Base-by-base conservation (phyloP, 2,113 vertebrate species). In the Colinus virginianus region DNA sequence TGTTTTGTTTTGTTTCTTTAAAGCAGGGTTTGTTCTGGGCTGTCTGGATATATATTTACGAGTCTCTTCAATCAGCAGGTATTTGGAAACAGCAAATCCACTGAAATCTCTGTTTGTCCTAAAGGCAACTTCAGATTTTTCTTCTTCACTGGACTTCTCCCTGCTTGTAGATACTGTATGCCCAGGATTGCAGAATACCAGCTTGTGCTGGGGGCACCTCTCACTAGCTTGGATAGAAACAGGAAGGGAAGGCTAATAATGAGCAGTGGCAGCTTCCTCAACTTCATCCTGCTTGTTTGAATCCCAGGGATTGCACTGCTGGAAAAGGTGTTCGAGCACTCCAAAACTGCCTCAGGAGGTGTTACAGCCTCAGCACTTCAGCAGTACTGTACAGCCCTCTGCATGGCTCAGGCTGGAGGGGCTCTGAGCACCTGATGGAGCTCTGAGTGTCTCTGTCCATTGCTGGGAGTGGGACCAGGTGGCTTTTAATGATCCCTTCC, bases 61-160 rank as follows among this genome's bases (percentile, higher is more conserved):
- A 69, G 71, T 34, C 21, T 61, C 51, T 78, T 82, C 81, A 49
- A 6, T 15, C 78, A 42, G 70, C 58, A 88, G 90, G 53, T 84
- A 23, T 76, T 86, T 82, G 19, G 80, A 66, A 79, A 43, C 7
- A 42, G 8, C 70, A 63, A 67, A 84, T 66, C 67, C 75, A 22
- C 71, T 5, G 7, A 64, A 9, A 22, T 2, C 43, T 20, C 0
- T 2, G 5, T 36, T 58, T 66, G 25, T 62, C 20, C 51, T 42
- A 16, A 87, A 79, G 87, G 36, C 59, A 6, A 21, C 66, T 72
- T 66, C 23, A 63, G 5, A 1, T 30, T 71, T 43, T 55, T 17
- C 38, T 58, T 67, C 11, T 71, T 56, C 43, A 3, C 21, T 20
- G 32, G 26, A 2, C 34, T 5, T 20, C n/a, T 63, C 10, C 17